Conservation (phyloP, 2,888 invertebrate species). For the Nebria salina region DNA sequence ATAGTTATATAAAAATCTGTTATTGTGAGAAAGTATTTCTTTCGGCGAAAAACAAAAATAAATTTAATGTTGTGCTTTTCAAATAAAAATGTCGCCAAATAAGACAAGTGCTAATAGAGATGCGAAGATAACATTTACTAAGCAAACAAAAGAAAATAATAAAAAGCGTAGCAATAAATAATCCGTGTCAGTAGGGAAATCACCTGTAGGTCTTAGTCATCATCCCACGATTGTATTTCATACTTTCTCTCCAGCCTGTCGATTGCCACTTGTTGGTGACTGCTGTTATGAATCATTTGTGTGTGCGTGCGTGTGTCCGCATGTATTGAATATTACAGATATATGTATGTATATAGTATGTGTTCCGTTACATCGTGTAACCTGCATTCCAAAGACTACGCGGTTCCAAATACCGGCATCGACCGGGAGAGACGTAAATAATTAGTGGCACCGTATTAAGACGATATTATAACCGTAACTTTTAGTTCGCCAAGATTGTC, state of each 20-base stretch:
- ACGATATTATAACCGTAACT: conserved; percentile 40
- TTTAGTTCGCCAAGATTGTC: background rate
- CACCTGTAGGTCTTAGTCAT: background rate
- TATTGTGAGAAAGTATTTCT: too few relatives aligned
- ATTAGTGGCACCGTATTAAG: conserved; percentile 44
- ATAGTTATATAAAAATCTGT: too few relatives aligned
- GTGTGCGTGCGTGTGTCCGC: background rate
- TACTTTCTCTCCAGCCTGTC: background rate
- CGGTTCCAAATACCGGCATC: background rate
- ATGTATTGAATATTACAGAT: conserved; percentile 30
- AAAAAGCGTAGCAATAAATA: background rate
- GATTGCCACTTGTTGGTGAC: background rate
- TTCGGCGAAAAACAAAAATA: too few relatives aligned
- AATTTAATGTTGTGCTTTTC: too few relatives aligned
- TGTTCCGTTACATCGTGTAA: conserved; percentile 42
- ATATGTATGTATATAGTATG: conserved; percentile 20
- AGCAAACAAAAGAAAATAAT: too few relatives aligned
- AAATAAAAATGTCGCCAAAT: too few relatives aligned
- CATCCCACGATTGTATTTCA: background rate
- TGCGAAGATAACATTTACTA: too few relatives aligned
- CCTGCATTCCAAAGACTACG: conserved; percentile 36
- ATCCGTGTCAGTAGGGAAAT: background rate
- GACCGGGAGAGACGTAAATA: conserved; percentile 26
- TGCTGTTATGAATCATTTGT: background rate
- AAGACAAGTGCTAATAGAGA: too few relatives aligned